Evolutionary conservation across 2,113 vertebrate species (phyloP).

Genomic region (Etia nguti): DNA sequence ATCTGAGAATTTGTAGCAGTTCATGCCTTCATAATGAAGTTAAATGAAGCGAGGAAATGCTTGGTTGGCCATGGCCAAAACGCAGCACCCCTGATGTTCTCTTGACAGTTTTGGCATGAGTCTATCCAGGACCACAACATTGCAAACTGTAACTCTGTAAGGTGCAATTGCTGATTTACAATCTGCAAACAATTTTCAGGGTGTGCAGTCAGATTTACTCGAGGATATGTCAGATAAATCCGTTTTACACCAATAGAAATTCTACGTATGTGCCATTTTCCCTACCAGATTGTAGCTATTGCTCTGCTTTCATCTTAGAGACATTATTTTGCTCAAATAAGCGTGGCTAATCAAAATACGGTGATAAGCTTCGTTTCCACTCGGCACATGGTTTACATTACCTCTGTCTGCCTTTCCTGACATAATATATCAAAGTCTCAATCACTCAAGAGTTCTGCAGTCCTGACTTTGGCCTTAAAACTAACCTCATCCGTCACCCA

Average conservation of each 20-base stretch:
- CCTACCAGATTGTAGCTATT: not conserved
- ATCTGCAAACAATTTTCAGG: not conserved
- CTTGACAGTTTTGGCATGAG: conserved; percentile 22
- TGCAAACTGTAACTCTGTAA: conserved; percentile 1
- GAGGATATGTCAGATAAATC: not conserved
- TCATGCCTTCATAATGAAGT: conserved; percentile 79
- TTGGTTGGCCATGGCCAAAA: conserved; percentile 51
- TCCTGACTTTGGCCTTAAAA: conserved; percentile 17
- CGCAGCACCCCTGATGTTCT: conserved; percentile 55
- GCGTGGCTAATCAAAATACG: conserved; percentile 31
- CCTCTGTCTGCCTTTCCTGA: conserved; percentile 34
- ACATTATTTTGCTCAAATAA: conserved; percentile 13
- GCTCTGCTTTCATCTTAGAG: not conserved
- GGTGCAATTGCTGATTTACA: not conserved
- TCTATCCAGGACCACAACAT: not conserved
- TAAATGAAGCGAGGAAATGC: conserved; percentile 78
- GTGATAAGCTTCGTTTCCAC: conserved; percentile 39
- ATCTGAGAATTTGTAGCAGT: conserved; percentile 79
- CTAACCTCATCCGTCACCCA: conserved; percentile 46
- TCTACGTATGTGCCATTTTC: not conserved
- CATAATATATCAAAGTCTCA: conserved; percentile 31
- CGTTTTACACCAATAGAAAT: not conserved
- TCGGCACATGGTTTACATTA: conserved; percentile 62
- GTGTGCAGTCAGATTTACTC: not conserved
- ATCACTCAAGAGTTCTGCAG: conserved; percentile 21